Evolutionary conservation across 2,888 invertebrate genomes (phyloP), one percentile per base, ranked within the genome.

Genomic region (Cataglyphis livida): DNA sequence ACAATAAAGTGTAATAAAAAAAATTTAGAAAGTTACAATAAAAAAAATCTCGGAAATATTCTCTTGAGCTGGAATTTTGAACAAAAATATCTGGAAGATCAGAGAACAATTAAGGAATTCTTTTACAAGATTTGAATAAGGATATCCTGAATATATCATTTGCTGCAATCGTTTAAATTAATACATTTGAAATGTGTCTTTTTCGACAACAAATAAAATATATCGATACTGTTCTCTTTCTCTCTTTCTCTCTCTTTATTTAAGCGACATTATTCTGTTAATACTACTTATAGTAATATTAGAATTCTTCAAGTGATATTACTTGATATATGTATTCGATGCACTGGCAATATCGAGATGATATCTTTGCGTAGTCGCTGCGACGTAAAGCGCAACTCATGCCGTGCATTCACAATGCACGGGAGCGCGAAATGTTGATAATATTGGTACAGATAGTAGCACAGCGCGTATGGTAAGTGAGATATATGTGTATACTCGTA

Each of bases 121-220:
- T 41, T 4, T 41, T 12, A 32, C 41, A 41, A 15, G 41, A 41
- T 15, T 41, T 41, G 0, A 41, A 12, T 41, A 41, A 4, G 10
- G 12, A 41, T 3, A 41, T 0, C 3, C 38, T 41, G 38, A 41
- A 41, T 41, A 41, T 10, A 41, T 10, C 12, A 18, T 1, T 1
- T 5, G 51, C 3, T 32, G 21, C 54, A 10, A 51, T 7, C 38
- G 1, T 48, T 48, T 48, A n/a, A 51, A 64, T 25, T 64, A n/a
- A 76, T 28, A 25, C 38, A 75, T 38, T 76, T 35, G 3, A n/a
- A 64, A 54, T n/a, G 28, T 35, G 21, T 10, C 35, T 75, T 75
- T 74, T 21, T 44, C 32, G 21, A 32, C 15, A 15, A 7, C 35
- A 32, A 1, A 32, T 28, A 41, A 12, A 25, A 61, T 28, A 4